Conservation (phyloP, 2,113 vertebrate genomes). For the Varanus salvator region DNA sequence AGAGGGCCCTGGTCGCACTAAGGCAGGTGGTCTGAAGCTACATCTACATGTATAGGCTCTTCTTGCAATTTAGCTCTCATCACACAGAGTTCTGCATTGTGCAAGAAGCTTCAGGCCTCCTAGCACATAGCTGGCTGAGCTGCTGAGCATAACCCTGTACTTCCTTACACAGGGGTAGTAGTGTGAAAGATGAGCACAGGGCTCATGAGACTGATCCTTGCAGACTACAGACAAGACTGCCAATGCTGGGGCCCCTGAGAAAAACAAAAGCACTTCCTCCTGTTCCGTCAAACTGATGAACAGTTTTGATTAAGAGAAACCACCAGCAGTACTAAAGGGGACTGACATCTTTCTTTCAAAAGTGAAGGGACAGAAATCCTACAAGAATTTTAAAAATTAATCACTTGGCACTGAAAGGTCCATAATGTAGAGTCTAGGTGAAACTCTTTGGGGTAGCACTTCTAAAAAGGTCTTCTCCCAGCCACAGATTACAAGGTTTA, state of each 20-base stretch:
- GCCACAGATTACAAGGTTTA: not conserved
- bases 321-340: too few relatives aligned
- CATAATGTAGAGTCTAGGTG: too few relatives aligned
- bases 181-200: too few relatives aligned
- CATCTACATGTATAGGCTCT: not conserved
- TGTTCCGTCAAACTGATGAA: not conserved
- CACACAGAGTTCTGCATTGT: not conserved
- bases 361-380: too few relatives aligned
- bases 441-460: too few relatives aligned
- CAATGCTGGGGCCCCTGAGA: not conserved
- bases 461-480: too few relatives aligned
- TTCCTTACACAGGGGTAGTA: too few relatives aligned
- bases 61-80: not conserved
- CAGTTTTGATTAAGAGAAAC: not conserved
- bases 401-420: too few relatives aligned
- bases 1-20: not conserved
- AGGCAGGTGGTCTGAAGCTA: not conserved
- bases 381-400: too few relatives aligned
- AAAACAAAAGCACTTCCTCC: not conserved
- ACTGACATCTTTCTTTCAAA: too few relatives aligned
- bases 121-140: too few relatives aligned
- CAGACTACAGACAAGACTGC: not conserved
- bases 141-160: too few relatives aligned
- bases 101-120: not conserved
- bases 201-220: not conserved